Evolutionary conservation across 2,113 vertebrate genomes (phyloP).

Genomic region (Thunnus maccoyii): DNA sequence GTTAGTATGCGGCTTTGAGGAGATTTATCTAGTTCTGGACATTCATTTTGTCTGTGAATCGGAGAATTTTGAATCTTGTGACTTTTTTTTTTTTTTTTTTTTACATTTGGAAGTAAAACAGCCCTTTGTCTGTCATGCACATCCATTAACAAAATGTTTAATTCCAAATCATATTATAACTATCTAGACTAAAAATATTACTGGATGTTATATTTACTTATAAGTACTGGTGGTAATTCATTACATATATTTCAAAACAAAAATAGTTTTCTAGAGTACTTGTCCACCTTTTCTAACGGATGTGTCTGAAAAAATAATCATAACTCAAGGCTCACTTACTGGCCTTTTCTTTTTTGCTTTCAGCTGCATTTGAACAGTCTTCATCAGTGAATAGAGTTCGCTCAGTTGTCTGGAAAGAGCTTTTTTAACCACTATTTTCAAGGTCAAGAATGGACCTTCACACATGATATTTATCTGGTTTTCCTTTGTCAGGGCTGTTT

Average conservation of each 20-base stretch:
- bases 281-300: not conserved
- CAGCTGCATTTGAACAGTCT: too few species aligned
- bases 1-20: constrained; percentile 8
- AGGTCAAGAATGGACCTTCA: constrained; percentile 20
- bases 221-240: not conserved
- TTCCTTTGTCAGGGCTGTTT: not conserved
- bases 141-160: too few species aligned
- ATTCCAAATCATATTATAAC: not conserved
- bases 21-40: not conserved
- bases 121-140: not conserved
- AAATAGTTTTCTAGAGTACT: not conserved
- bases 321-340: not conserved
- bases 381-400: too few species aligned
- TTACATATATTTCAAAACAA: not conserved
- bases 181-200: not conserved
- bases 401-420: too few species aligned
- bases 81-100: not conserved
- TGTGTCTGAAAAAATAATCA: not conserved
- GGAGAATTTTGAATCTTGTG: constrained; percentile 4
- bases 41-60: not conserved
- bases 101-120: not conserved
- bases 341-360: too few species aligned
- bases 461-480: not conserved
- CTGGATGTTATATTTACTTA: not conserved
- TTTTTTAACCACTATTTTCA: too few species aligned